Evolutionary conservation across 2,797 vertebrate species (phyloP), one percentile per base, ranked within the genome.

Genomic region (Lemur catta): DNA sequence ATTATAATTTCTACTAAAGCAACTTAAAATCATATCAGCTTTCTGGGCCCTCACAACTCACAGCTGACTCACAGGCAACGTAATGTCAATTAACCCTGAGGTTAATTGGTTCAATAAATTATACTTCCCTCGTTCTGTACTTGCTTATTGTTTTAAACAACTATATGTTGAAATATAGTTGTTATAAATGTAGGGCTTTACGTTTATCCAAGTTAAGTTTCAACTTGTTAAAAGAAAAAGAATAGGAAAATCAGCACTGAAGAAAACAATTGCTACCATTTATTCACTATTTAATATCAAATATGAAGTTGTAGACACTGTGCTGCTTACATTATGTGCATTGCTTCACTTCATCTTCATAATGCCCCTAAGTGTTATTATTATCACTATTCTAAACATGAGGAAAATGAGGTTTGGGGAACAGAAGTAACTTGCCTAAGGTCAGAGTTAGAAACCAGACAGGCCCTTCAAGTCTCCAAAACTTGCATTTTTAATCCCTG

Each of bases 171-270:
- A 57, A 57, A 57, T 57, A 26, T 26, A 24, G 22, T 10, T 57
- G 55, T 57, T 57, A 57, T 26, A 57, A 26, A 26, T 57, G 6
- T 57, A n/a, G 55, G 71, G 18, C 24, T 84, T 89, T 35, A 18
- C 7, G 9, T 65, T 78, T 86, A 80, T 94, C 35, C 46, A 57
- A 57, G 52, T 93, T 79, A 89, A 52, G 35, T 79, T 52, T 74
- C 41, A 91, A 65, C 33, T 94, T 38, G n/a, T 78, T 78, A 57
- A 79, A 84, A 96, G 38, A 67, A 71, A 94, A 93, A 71, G 6
- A 41, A 8, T 26, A 84, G 26, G 17, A 22, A 48, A 72, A 24
- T 35, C 6, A 81, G 30, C 50, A 3, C 46, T 43, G 55, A 81
- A 52, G 67, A 46, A 59, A 55, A 69, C 12, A 74, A 6, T 30